Conservation (phyloP, 2,113 vertebrate genomes). For the Jacana jacana region DNA sequence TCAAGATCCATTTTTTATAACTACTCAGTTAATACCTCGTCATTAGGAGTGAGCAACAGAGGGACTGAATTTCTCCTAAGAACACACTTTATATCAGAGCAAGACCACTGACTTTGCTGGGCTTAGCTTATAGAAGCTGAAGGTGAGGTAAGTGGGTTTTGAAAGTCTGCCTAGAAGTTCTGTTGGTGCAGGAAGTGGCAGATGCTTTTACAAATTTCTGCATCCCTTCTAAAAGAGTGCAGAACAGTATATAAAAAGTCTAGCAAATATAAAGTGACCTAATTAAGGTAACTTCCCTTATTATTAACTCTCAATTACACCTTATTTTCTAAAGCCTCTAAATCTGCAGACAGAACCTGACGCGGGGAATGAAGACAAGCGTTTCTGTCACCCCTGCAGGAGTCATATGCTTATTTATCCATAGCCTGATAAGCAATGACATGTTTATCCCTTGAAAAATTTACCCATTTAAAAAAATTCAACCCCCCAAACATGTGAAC, state of each 20-base stretch:
- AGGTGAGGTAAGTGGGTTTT: background rate
- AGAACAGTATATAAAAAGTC: background rate
- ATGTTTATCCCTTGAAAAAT: background rate
- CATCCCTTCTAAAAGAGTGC: background rate
- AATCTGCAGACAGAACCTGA: background rate
- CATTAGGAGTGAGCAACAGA: background rate
- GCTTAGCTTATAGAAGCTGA: background rate
- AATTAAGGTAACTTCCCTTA: background rate
- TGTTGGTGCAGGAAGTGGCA: background rate
- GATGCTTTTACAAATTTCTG: background rate
- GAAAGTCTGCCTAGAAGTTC: background rate
- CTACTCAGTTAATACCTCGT: background rate
- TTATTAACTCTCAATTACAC: background rate
- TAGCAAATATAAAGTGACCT: background rate
- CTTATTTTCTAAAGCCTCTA: background rate
- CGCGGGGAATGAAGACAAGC: background rate
- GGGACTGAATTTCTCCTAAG: background rate
- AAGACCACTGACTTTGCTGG: background rate
- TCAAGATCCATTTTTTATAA: background rate
- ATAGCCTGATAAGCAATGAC: background rate
- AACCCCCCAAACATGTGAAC: background rate
- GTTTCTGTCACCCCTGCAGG: background rate
- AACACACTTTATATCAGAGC: background rate
- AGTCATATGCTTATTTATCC: background rate
- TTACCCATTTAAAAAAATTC: background rate